Evolutionary conservation across 1,140 invertebrate genomes (phyloP).

Genomic region (Linepithema humile): DNA sequence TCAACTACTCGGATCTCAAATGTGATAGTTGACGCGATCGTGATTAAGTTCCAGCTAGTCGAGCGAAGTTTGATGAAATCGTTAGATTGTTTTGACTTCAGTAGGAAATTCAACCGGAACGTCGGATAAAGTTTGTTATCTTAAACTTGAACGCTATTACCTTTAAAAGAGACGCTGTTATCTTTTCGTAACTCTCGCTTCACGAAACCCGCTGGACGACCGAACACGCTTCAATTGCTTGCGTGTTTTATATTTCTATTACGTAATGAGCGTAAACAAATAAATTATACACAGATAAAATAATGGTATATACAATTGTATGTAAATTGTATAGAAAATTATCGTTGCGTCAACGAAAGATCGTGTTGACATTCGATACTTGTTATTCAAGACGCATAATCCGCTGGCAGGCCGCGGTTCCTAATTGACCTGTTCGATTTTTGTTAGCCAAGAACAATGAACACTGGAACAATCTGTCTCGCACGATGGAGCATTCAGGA

Average conservation of each 20-base stretch:
- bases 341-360: neutral
- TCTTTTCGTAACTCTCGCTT: neutral
- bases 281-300: neutral
- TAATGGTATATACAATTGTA: too few relatives aligned
- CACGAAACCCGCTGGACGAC: neutral
- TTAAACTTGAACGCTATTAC: slow-evolving; percentile 23
- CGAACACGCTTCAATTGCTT: neutral
- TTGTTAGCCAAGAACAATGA: slow-evolving; percentile 64
- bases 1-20: neutral
- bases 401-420: slow-evolving; percentile 18
- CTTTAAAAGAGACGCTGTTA: too few relatives aligned
- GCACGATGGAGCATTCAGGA: slow-evolving; percentile 71
- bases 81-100: slow-evolving; percentile 43
- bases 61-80: slow-evolving; percentile 30
- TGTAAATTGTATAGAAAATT: too few relatives aligned
- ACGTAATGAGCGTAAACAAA: neutral
- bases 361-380: neutral
- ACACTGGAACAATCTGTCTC: slow-evolving; percentile 63
- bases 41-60: slow-evolving; percentile 29
- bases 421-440: slow-evolving; percentile 64
- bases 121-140: slow-evolving; percentile 18
- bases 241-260: neutral
- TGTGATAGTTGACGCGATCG: slow-evolving; percentile 19
- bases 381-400: slow-evolving; percentile 37
- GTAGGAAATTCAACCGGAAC: slow-evolving; percentile 1